Base-by-base conservation (phyloP, 2,797 vertebrate genomes). In the Numenius phaeopus region DNA sequence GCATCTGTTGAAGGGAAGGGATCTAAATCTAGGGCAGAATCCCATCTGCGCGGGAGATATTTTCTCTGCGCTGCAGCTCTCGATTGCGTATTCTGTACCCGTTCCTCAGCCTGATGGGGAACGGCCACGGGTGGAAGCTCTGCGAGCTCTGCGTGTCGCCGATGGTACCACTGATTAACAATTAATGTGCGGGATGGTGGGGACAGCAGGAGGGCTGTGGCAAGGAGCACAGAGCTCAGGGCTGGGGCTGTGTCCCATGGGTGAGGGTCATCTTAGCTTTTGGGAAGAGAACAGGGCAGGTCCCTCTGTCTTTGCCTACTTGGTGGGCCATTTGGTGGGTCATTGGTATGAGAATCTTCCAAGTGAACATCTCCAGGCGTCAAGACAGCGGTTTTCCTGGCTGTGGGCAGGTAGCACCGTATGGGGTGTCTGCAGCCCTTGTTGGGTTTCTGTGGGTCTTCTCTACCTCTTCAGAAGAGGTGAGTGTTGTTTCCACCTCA, bases 161-260 rank as follows among this genome's bases (percentile, higher is more conserved):
- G 30, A 1, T 6, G 64, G 4, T 10, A 5, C 37, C 22, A 1
- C 14, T 4, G 32, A 40, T 2, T 7, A 21, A 8, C 37, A 6
- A 7, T 9, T 27, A 3, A 2, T 5, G 6, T 7, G 61, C 0
- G 6, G 34, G 24, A 0, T 4, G 49, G 27, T 7, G 34, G 49
- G 39, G n/a, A 24, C 2, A 26, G 66, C 46, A 8, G 87, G 40
- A n/a, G 79, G 40, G 15, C 30, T 34, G 54, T 22, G 16, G 24
- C 6, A 10, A 46, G 20, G 49, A 27, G 32, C 29, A 11, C 20
- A 42, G 14, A 7, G 26, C 11, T 9, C 37, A 44, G 19, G 59
- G 52, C 37, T 24, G 46, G 58, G 40, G 67, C 42, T 11, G 29
- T 14, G 76, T 10, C 4, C 24, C 30, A 4, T 27, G 2, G 46